phyloP scores from a whole-genome alignment of 2,113 vertebrate genomes.

The Benitochromis conjunctus region DNA sequence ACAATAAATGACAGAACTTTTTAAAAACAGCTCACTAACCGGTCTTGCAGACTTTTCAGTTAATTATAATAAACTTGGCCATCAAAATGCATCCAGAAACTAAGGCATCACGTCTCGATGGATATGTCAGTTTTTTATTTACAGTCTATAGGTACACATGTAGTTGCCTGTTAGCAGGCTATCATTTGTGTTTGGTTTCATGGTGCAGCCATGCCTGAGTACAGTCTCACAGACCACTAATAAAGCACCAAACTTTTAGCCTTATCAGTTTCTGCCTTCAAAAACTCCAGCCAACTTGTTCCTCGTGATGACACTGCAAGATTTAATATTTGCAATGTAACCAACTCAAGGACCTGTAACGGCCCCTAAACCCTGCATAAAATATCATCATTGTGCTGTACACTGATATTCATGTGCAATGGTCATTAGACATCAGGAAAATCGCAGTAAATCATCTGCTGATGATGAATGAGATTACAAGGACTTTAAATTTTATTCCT shows the following conservation, averaged over 20 bases:
- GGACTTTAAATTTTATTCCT: slow-evolving; percentile 18
- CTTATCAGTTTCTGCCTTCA: background rate
- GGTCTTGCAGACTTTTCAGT: too few species aligned
- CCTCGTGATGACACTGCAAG: background rate
- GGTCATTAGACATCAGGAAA: background rate
- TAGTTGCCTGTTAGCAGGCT: background rate
- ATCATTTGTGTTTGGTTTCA: background rate
- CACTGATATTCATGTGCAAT: background rate
- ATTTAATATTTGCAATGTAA: background rate
- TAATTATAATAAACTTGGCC: too few species aligned
- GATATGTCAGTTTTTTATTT: too few species aligned
- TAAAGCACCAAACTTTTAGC: background rate
- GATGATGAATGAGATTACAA: slow-evolving; percentile 6
- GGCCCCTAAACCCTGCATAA: background rate
- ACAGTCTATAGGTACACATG: background rate
- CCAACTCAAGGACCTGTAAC: background rate
- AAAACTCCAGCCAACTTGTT: background rate
- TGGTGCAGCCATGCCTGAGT: background rate
- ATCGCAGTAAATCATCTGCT: background rate
- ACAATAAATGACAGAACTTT: background rate
- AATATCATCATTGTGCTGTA: background rate
- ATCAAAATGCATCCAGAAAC: too few species aligned
- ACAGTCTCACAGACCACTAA: background rate
- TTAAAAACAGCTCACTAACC: too few species aligned
- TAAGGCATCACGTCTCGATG: too few species aligned